Base-by-base conservation (phyloP, 2,888 invertebrate genomes). In the Oegoconia quadripuncta region DNA sequence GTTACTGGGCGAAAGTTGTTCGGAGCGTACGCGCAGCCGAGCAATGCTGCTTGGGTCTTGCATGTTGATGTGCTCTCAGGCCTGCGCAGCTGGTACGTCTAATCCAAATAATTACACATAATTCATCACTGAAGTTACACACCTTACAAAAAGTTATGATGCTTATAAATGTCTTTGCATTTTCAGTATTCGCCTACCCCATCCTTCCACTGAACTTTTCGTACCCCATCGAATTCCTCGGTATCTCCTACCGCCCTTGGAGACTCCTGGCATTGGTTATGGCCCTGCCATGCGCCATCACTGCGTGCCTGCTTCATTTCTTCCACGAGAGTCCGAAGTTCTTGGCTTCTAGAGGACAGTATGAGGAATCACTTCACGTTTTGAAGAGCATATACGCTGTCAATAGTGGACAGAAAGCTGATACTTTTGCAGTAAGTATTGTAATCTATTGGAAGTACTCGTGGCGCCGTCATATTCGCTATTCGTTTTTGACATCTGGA, bases 241-340 rank as follows among this genome's bases (percentile, higher is more conserved):
- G 84, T 36, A 78, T 93, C 55, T 66, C 67, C 6, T 91, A 90
- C 63, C 89, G 91, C 11, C 91, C 95, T 0, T 96, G 96, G 96
- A 88, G 95, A n/a, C 65, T 95, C 3, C 90, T 94, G 39, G 78
- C 95, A 0, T 74, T 93, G 1, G 69, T 91, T 0, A 90, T 94
- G 64, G 88, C 91, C 0, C 34, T 93, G 0, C 91, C 95, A 0
- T 91, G 92, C 46, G 65, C 93, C 0, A 51, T 90, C 9, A 91
- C 93, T 0, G 90, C 92, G 0, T 50, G 89, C 3, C 81, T 91
- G 8, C 76, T 92, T 8, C 74, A 84, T 5, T 72, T 84, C 20
- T 88, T 92, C 57, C 92, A 95, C 3, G 95, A 96, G 69, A 95
- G 93, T 55, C 95, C 96, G 0, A 94, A 94, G 71, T 95, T 92